A percentile compares a stretch with the other conserved stretches of the same genome.
Conservation (phyloP, 2,113 vertebrate species). For the Neotragus pygmaeus region DNA sequence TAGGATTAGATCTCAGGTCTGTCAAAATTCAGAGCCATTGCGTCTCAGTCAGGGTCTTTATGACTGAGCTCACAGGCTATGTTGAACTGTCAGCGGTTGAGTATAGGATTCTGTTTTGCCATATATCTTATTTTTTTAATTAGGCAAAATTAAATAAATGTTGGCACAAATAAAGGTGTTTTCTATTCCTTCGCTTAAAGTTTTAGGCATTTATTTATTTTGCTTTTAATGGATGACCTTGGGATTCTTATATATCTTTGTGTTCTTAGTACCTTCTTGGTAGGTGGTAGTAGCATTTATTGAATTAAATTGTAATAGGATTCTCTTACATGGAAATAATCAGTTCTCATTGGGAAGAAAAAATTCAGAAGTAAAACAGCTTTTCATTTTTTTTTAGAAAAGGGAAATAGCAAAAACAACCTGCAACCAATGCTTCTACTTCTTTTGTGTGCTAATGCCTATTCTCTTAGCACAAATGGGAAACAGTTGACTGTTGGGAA, state of each 20-base stretch:
- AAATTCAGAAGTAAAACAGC: neutral
- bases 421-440: neutral
- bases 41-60: neutral
- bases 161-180: neutral
- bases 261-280: neutral
- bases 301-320: neutral
- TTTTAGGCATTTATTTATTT: neutral
- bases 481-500: neutral
- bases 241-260: neutral
- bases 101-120: neutral
- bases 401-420: neutral
- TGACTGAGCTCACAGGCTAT: neutral
- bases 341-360: neutral
- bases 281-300: neutral
- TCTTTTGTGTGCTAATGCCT: neutral
- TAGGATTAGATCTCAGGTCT: neutral
- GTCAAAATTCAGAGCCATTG: neutral
- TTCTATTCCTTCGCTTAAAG: neutral
- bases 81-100: neutral
- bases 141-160: neutral
- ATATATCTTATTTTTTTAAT: neutral
- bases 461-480: neutral
- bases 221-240: neutral
- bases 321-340: neutral
- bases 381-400: neutral